These are phyloP conservation scores for Solea senegalensis DNA, from an alignment of 2,113 vertebrate genomes.

Conservation along the genomic window DNA sequence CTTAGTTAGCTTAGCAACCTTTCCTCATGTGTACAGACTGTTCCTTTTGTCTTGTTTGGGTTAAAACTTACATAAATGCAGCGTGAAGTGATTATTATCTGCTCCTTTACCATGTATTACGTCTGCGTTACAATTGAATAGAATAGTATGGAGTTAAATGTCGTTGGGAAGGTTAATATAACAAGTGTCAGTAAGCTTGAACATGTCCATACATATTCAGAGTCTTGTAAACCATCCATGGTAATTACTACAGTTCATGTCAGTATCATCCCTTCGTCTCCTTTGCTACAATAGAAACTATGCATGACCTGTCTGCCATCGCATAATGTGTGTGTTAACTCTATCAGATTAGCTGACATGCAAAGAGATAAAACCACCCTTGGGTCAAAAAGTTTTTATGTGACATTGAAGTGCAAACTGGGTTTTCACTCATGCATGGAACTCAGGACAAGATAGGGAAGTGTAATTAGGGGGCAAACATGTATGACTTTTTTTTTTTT, in stretches of 20 bases:
- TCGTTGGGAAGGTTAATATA: background rate
- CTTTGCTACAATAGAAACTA: background rate
- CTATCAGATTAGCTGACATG: slow-evolving; percentile 2
- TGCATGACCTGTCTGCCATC: background rate
- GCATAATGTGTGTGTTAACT: slow-evolving; percentile 9
- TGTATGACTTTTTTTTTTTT: background rate
- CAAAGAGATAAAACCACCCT: background rate
- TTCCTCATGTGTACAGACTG: slow-evolving; percentile 38
- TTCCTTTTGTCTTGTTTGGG: slow-evolving; percentile 31
- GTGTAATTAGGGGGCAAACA: background rate
- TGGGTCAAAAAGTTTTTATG: slow-evolving; percentile 13
- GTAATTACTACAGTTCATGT: background rate
- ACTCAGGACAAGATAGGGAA: slow-evolving; percentile 1
- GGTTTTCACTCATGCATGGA: slow-evolving; percentile 15
- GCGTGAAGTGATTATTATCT: background rate
- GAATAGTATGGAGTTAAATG: background rate
- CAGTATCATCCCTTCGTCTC: slow-evolving; percentile 5
- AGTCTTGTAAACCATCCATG: background rate
- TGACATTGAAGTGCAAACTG: slow-evolving; percentile 26
- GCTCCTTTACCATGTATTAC: background rate
- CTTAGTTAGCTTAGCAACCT: slow-evolving; percentile 64
- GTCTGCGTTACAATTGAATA: background rate
- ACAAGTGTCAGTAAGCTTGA: background rate
- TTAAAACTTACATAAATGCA: slow-evolving; percentile 17
- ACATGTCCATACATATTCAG: slow-evolving; percentile 10